A percentile compares a stretch with the other conserved stretches of the same genome.
Evolutionary conservation across 2,888 invertebrate species (phyloP).

Genomic region (Mellilla xanthometata): DNA sequence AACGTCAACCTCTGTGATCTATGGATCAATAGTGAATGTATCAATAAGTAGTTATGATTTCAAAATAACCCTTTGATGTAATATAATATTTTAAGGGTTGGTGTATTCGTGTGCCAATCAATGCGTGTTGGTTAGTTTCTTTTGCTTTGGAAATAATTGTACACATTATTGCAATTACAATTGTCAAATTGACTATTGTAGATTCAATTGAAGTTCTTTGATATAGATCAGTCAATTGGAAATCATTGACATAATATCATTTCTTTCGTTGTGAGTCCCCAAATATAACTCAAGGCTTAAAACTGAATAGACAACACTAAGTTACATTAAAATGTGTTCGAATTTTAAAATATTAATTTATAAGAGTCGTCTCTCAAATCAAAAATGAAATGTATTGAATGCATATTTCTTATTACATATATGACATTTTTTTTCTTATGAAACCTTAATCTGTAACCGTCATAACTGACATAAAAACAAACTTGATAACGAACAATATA

Average conservation of each 20-base stretch:
- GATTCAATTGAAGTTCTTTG: background rate
- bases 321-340: too few species aligned
- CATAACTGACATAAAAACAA: constrained; percentile 30
- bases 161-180: constrained; percentile 35
- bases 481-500: constrained; percentile 40
- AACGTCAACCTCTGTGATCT: constrained; percentile 56
- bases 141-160: constrained; percentile 41
- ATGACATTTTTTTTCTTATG: background rate
- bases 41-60: constrained; percentile 58
- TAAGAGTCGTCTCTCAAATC: too few species aligned
- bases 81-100: constrained; percentile 74
- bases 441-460: constrained; percentile 26
- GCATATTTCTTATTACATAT: background rate
- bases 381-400: too few species aligned
- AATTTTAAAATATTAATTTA: too few species aligned
- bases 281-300: too few species aligned
- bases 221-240: too few species aligned
- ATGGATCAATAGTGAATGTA: constrained; percentile 42
- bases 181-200: background rate
- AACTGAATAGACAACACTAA: too few species aligned
- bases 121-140: background rate
- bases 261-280: too few species aligned
- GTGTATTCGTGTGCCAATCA: constrained; percentile 31
- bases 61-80: constrained; percentile 55
- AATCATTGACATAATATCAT: too few species aligned